Percentiles rank a stretch among this genome's conserved stretches.
Conservation (phyloP, 1,140 invertebrate genomes). For the Tigriopus japonicus region DNA sequence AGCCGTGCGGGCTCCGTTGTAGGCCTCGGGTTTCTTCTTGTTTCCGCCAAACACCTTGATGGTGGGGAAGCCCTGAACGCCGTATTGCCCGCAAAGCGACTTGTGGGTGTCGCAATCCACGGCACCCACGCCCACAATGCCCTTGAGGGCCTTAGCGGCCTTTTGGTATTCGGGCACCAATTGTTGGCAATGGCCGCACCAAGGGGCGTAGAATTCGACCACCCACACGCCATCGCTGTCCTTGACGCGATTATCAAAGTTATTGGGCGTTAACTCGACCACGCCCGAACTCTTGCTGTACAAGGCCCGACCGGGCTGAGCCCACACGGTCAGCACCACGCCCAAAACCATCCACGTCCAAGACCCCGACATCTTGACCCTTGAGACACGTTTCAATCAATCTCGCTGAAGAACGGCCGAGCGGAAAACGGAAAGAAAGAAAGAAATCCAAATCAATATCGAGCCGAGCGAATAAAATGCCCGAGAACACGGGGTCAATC, state of each 20-base stretch:
- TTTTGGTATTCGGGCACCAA: conserved; percentile 72
- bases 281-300: conserved; percentile 66
- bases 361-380: too few relatives aligned
- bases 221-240: conserved; percentile 72
- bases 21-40: conserved; percentile 71
- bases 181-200: conserved; percentile 64
- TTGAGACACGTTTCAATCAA: too few relatives aligned
- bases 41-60: conserved; percentile 81
- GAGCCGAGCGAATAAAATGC: too few relatives aligned
- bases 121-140: conserved; percentile 47
- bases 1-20: conserved; percentile 64
- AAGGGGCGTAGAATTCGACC: conserved; percentile 85
- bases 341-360: conserved; percentile 15
- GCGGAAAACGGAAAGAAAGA: too few relatives aligned
- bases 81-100: conserved; percentile 54
- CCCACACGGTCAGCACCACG: conserved; percentile 15
- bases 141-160: conserved; percentile 65
- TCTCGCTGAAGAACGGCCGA: too few relatives aligned
- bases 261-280: conserved; percentile 66
- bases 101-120: conserved; percentile 79
- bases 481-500: too few relatives aligned
- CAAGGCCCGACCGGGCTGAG: conserved; percentile 30
- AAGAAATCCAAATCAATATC: too few relatives aligned
- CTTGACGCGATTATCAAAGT: conserved; percentile 71
- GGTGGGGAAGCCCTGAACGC: conserved; percentile 80